Evolutionary conservation across 2,888 invertebrate species (phyloP).

Genomic region (Mesoligia furuncula): DNA sequence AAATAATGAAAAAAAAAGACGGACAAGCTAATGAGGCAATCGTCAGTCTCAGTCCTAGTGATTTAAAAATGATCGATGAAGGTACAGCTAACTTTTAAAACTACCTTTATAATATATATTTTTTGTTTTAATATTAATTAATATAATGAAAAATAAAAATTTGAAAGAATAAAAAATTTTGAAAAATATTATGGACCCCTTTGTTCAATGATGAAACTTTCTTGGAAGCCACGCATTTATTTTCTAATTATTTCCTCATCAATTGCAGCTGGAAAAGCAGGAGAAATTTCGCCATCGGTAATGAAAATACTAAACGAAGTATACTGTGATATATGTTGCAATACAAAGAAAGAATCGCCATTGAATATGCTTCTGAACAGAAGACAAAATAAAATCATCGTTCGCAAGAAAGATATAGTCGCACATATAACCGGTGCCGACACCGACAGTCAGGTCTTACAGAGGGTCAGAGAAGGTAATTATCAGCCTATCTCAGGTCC

Average conservation of each 20-base stretch:
- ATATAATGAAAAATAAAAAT: too few relatives aligned
- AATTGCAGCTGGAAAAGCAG: slow-evolving; percentile 53
- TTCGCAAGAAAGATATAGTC: slow-evolving; percentile 33
- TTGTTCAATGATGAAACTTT: not conserved
- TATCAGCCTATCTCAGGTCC: not conserved
- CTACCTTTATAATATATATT: not conserved
- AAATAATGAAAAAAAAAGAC: slow-evolving; percentile 18
- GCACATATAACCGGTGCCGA: slow-evolving; percentile 1
- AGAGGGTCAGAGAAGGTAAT: slow-evolving; percentile 42
- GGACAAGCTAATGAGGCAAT: slow-evolving; percentile 13
- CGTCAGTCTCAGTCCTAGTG: slow-evolving; percentile 33
- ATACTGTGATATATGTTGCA: slow-evolving; percentile 26
- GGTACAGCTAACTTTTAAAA: slow-evolving; percentile 15
- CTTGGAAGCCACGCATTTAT: not conserved
- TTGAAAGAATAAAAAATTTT: too few relatives aligned
- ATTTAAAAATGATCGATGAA: slow-evolving; percentile 51
- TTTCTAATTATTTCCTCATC: not conserved
- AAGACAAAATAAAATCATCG: slow-evolving; percentile 6
- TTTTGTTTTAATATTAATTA: too few relatives aligned
- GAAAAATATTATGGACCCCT: too few relatives aligned
- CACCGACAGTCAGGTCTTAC: slow-evolving; percentile 33
- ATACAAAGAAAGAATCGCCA: slow-evolving; percentile 2
- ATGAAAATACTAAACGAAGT: slow-evolving; percentile 33
- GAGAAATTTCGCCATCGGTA: slow-evolving; percentile 46
- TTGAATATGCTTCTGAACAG: slow-evolving; percentile 22